These are phyloP conservation scores for Ictidomys tridecemlineatus DNA, from an alignment of 2,113 vertebrate genomes.

Conservation along the genomic window DNA sequence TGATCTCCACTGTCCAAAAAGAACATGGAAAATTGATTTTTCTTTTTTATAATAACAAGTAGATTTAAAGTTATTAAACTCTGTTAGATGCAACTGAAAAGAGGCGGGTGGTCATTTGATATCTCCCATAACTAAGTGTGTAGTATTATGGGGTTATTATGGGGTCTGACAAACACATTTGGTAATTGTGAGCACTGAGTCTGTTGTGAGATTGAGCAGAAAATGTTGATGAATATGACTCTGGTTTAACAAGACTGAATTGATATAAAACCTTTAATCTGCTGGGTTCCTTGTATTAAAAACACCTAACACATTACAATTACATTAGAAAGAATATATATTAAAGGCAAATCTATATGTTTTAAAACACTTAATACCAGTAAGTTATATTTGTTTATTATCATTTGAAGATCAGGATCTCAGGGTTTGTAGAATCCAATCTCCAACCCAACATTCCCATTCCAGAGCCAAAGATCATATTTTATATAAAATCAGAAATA, in stretches of 20 bases:
- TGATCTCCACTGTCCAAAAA: not conserved
- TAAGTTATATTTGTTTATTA: not conserved
- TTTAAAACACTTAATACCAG: not conserved
- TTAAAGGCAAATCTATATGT: not conserved
- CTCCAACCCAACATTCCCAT: not conserved
- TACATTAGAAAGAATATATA: not conserved
- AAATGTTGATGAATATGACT: not conserved
- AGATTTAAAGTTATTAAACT: slow-evolving; percentile 29
- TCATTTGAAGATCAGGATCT: not conserved
- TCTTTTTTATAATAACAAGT: not conserved
- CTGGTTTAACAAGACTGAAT: not conserved
- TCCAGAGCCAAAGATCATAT: not conserved
- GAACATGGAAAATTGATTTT: not conserved
- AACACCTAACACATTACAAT: not conserved
- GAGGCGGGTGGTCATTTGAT: not conserved
- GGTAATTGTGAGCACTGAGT: not conserved
- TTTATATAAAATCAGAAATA: slow-evolving; percentile 4
- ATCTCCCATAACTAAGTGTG: not conserved
- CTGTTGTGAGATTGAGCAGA: not conserved
- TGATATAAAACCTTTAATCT: not conserved
- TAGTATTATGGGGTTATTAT: not conserved
- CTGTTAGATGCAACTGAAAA: not conserved
- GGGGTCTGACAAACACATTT: not conserved
- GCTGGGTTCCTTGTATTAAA: not conserved
- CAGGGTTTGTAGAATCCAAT: not conserved